A percentile compares a stretch with the other conserved stretches of the same genome.
phyloP scores from a whole-genome alignment of 2,888 invertebrate species.

The Helleia helle region DNA sequence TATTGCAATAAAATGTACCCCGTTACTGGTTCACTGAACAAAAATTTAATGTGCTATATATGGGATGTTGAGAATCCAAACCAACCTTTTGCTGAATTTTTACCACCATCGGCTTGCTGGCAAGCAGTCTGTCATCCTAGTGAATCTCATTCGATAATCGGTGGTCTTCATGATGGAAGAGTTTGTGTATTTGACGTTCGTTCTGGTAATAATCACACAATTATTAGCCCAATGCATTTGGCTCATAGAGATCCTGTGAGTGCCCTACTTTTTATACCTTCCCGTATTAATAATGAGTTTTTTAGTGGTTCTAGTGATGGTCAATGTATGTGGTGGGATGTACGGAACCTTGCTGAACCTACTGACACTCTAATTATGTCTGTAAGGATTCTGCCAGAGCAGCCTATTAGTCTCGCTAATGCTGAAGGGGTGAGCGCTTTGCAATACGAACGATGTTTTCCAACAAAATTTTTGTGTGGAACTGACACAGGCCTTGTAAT shows the following conservation, averaged over 20 bases:
- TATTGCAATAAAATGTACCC: slow-evolving; percentile 60
- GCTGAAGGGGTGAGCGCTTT: slow-evolving; percentile 76
- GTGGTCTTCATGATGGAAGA: slow-evolving; percentile 41
- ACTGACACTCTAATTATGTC: slow-evolving; percentile 75
- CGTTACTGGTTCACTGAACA: slow-evolving; percentile 22
- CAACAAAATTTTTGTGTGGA: slow-evolving; percentile 65
- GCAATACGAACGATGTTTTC: slow-evolving; percentile 79
- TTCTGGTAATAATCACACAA: slow-evolving; percentile 80
- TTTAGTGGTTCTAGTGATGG: slow-evolving; percentile 77
- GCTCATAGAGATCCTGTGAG: slow-evolving; percentile 66
- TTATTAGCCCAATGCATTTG: slow-evolving; percentile 65
- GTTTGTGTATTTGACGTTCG: slow-evolving; percentile 81
- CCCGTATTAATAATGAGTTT: slow-evolving; percentile 74
- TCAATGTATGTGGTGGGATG: slow-evolving; percentile 78
- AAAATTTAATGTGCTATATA: slow-evolving; percentile 71
- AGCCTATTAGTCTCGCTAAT: slow-evolving; percentile 52
- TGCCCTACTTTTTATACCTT: slow-evolving; percentile 68
- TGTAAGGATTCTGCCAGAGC: slow-evolving; percentile 56
- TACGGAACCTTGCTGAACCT: slow-evolving; percentile 72
- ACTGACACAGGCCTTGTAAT: slow-evolving; percentile 53
- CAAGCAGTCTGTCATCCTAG: slow-evolving; percentile 34
- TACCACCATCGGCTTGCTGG: slow-evolving; percentile 38
- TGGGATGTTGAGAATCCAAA: slow-evolving; percentile 73
- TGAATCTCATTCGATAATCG: slow-evolving; percentile 30
- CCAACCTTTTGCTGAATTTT: slow-evolving; percentile 25